Evolutionary conservation across 2,113 vertebrate species (phyloP).

Genomic region (Dasyprocta punctata): DNA sequence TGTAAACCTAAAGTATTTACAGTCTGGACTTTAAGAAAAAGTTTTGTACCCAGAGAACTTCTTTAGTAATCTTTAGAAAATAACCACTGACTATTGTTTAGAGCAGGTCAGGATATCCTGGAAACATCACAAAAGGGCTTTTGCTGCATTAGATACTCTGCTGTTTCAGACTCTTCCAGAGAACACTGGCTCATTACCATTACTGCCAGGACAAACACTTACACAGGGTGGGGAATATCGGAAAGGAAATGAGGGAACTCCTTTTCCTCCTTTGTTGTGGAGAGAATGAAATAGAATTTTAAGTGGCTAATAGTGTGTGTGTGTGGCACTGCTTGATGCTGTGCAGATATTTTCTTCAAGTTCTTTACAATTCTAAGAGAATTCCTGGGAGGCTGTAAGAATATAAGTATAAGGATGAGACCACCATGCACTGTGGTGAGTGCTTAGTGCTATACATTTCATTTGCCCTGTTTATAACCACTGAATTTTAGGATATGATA

Average conservation of each 20-base stretch:
- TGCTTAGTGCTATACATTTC: neutral
- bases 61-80: neutral
- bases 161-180: slow-evolving; percentile 34
- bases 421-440: neutral
- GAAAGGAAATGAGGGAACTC: neutral
- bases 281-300: slow-evolving; percentile 40
- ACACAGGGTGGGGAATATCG: neutral
- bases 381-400: neutral
- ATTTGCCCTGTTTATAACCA: neutral
- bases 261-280: neutral
- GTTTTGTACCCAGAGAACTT: neutral
- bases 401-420: neutral
- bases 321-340: neutral
- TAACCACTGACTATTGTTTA: neutral
- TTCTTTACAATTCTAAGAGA: neutral
- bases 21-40: neutral
- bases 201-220: neutral
- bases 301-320: neutral
- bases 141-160: neutral
- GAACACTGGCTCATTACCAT: neutral
- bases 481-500: neutral
- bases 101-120: neutral
- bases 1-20: neutral
- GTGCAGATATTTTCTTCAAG: neutral
- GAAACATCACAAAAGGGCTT: neutral